Percentiles rank a stretch among this genome's conserved stretches.
phyloP scores from a whole-genome alignment of 2,113 vertebrate species.

The Hucho hucho region DNA sequence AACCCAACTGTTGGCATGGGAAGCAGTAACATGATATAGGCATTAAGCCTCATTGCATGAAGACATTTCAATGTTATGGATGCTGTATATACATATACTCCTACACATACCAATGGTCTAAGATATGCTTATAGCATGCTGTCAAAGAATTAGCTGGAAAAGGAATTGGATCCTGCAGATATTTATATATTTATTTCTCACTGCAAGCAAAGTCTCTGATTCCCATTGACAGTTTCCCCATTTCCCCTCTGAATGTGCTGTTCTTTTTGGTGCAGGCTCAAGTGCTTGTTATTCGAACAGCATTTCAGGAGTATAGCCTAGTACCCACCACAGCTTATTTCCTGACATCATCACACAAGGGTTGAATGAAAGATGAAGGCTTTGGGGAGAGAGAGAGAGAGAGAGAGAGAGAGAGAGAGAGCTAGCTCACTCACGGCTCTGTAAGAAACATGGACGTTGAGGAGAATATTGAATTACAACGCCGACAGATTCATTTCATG shows the following conservation, averaged over 20 bases:
- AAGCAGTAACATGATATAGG: no score
- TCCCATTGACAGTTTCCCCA: not conserved
- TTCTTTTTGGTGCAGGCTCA: not conserved
- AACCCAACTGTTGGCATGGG: not conserved
- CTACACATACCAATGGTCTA: no score
- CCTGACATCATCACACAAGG: not conserved
- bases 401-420: not conserved
- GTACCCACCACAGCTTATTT: not conserved
- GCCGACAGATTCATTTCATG: not conserved
- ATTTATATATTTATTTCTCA: not conserved
- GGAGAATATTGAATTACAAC: constrained; percentile 20
- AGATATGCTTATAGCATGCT: not conserved
- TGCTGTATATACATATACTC: no score
- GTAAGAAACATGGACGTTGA: not conserved
- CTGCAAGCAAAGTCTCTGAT: not conserved
- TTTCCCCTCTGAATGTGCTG: not conserved
- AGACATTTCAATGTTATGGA: no score
- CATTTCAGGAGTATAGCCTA: not conserved
- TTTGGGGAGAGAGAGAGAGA: not conserved
- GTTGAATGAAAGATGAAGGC: constrained; percentile 1
- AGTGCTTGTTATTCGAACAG: constrained; percentile 3
- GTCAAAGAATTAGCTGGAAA: not conserved
- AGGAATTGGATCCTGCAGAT: not conserved
- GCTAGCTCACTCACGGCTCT: not conserved
- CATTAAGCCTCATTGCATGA: no score